phyloP scores from a whole-genome alignment of 2,797 vertebrate species.

The Danionella dracula region DNA sequence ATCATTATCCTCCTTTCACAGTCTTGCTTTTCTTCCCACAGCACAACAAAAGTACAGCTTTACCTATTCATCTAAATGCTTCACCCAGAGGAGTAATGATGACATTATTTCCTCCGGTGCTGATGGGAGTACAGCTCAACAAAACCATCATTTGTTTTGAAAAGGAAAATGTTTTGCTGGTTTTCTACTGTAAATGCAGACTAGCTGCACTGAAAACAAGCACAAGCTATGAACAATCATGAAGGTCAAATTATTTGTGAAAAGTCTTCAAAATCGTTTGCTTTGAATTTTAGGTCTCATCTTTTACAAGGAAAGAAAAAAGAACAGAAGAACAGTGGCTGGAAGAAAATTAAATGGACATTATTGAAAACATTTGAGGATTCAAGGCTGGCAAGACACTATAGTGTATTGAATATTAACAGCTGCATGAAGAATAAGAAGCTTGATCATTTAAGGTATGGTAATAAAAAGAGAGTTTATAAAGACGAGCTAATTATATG shows the following conservation, averaged over 20 bases:
- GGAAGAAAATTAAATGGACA: background rate
- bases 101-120: slow-evolving; percentile 45
- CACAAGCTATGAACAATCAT: background rate
- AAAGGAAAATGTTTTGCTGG: background rate
- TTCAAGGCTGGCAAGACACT: background rate
- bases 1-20: slow-evolving; percentile 55
- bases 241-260: slow-evolving; percentile 13
- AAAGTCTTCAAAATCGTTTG: background rate
- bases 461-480: background rate
- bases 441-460: background rate
- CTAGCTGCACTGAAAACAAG: background rate
- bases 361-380: background rate
- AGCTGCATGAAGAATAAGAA: background rate
- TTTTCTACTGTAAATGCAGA: background rate
- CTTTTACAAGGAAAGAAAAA: background rate
- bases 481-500: too few species aligned
- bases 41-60: slow-evolving; percentile 53
- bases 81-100: slow-evolving; percentile 46
- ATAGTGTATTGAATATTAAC: background rate
- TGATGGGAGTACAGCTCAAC: slow-evolving; percentile 52
- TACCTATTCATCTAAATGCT: slow-evolving; percentile 43
- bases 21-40: slow-evolving; percentile 41
- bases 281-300: background rate
- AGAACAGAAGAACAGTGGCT: background rate
- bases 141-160: slow-evolving; percentile 26